phyloP scores from a whole-genome alignment of 1,140 invertebrate species.

The Ips typographus region DNA sequence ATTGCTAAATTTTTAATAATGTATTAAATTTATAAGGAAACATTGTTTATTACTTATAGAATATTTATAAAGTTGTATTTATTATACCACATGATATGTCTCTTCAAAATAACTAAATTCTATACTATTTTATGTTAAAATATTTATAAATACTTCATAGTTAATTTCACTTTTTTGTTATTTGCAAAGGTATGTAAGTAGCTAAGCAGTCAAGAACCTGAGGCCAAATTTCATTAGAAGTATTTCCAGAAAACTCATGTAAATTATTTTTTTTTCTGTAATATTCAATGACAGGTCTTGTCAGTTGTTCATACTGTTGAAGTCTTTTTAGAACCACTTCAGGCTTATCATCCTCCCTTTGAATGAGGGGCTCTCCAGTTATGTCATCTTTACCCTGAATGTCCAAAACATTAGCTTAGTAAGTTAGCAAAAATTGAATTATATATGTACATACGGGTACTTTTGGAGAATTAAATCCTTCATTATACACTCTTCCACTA shows the following conservation, averaged over 20 bases:
- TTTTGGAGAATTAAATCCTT: slow-evolving; percentile 93
- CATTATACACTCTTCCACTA: slow-evolving; percentile 92
- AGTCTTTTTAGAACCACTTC: slow-evolving; percentile 82
- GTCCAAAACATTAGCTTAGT: too few species aligned
- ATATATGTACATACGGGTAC: slow-evolving; percentile 49
- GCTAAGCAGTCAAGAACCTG: slow-evolving; percentile 61
- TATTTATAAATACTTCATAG: background rate
- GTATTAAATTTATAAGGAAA: too few species aligned
- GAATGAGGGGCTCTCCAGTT: slow-evolving; percentile 84
- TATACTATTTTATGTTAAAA: too few species aligned
- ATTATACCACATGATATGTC: too few species aligned
- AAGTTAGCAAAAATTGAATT: too few species aligned
- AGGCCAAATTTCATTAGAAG: slow-evolving; percentile 87
- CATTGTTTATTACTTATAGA: too few species aligned
- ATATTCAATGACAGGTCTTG: slow-evolving; percentile 81
- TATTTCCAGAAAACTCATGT: slow-evolving; percentile 75
- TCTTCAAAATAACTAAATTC: too few species aligned
- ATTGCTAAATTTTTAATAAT: too few species aligned
- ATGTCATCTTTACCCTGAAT: slow-evolving; percentile 77
- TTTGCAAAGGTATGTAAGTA: slow-evolving; percentile 40
- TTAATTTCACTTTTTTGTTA: slow-evolving; percentile 33
- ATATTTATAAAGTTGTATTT: too few species aligned
- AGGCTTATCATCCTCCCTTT: slow-evolving; percentile 89
- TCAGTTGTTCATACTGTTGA: slow-evolving; percentile 74
- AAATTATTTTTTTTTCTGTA: slow-evolving; percentile 76